A percentile compares a stretch with the other conserved stretches of the same genome.
phyloP scores from a whole-genome alignment of 2,888 invertebrate genomes.

The Phasia obesa region DNA sequence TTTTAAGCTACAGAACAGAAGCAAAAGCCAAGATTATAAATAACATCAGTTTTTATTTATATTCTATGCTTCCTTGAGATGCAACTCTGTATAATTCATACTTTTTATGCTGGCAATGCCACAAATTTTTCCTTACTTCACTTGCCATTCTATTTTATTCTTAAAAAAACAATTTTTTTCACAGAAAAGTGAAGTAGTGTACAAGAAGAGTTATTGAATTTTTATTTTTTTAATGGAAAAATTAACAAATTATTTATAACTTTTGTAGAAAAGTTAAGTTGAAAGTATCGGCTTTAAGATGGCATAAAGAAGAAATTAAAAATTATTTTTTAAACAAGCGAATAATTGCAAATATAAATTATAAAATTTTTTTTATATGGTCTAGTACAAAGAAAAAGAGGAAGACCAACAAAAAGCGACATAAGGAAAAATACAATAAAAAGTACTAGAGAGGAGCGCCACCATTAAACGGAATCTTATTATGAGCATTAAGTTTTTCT shows the following conservation, averaged over 20 bases:
- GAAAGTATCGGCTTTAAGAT: slow-evolving; percentile 14
- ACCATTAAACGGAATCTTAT: slow-evolving; percentile 44
- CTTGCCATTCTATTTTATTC: slow-evolving; percentile 66
- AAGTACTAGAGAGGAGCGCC: slow-evolving; percentile 46
- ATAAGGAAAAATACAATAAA: slow-evolving; percentile 34
- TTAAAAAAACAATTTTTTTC: slow-evolving; percentile 61
- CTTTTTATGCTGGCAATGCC: slow-evolving; percentile 30
- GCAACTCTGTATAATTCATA: not conserved
- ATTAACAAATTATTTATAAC: slow-evolving; percentile 26
- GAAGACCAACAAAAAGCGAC: slow-evolving; percentile 55
- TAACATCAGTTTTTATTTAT: too few species aligned
- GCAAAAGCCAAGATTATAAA: too few species aligned
- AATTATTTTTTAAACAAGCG: not conserved
- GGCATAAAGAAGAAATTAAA: slow-evolving; percentile 2
- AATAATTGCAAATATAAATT: slow-evolving; percentile 23
- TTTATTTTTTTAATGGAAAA: slow-evolving; percentile 56
- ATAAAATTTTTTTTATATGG: slow-evolving; percentile 37
- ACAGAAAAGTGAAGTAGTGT: slow-evolving; percentile 55
- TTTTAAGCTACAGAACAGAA: too few species aligned
- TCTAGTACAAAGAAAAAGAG: slow-evolving; percentile 54
- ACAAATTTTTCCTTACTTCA: slow-evolving; percentile 40
- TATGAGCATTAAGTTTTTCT: slow-evolving; percentile 39
- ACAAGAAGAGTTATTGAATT: slow-evolving; percentile 42
- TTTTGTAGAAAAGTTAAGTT: slow-evolving; percentile 24
- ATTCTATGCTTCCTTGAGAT: not conserved